A percentile compares a stretch with the other conserved stretches of the same genome.
These are phyloP conservation scores for Oryzias javanicus DNA, from an alignment of 2,113 vertebrate species.

Conservation along the genomic window DNA sequence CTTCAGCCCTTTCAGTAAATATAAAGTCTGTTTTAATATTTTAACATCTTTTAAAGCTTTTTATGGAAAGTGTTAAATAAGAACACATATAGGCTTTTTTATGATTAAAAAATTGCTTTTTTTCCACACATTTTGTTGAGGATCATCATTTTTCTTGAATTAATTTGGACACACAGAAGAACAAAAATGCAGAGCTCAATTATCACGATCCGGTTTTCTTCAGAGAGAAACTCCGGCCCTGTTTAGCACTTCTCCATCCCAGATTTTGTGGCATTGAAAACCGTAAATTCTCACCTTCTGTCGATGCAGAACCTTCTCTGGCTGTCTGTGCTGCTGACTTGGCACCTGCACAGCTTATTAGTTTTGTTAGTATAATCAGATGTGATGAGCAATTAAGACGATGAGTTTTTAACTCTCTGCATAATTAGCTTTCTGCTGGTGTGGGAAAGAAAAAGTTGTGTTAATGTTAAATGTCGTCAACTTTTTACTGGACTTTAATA, in stretches of 20 bases:
- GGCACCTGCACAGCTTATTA: neutral
- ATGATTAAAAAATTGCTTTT: neutral
- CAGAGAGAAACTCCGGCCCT: neutral
- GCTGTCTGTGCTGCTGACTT: neutral
- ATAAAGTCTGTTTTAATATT: too few relatives aligned
- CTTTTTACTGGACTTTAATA: conserved; percentile 15
- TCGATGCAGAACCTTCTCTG: neutral
- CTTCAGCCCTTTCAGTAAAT: too few relatives aligned
- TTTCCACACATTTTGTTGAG: neutral
- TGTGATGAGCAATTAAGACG: conserved; percentile 11
- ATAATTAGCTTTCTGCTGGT: neutral
- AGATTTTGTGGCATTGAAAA: neutral
- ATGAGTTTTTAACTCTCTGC: neutral
- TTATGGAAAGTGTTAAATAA: too few relatives aligned
- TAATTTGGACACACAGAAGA: neutral
- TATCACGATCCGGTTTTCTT: neutral
- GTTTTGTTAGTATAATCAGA: neutral
- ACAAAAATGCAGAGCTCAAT: neutral
- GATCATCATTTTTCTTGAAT: neutral
- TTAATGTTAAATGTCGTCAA: conserved; percentile 8
- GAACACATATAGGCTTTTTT: neutral
- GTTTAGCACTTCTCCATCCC: neutral
- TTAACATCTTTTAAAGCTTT: too few relatives aligned
- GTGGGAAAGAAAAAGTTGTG: neutral
- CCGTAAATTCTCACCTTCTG: neutral